phyloP scores from a whole-genome alignment of 1,140 invertebrate genomes.

The Eupristina koningsbergeri region DNA sequence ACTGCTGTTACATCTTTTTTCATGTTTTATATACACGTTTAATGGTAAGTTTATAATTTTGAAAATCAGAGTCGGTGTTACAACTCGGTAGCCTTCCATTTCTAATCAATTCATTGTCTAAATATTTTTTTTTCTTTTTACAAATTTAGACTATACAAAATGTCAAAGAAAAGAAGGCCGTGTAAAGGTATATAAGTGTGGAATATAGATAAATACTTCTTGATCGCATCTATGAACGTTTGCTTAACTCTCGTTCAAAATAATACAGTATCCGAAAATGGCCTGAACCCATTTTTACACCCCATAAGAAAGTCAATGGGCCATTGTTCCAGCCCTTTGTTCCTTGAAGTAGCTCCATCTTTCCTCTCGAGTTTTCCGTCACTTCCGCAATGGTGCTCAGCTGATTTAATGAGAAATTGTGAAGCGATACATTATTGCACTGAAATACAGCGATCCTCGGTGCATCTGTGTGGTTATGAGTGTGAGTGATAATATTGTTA shows the following conservation, averaged over 20 bases:
- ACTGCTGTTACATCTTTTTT: neutral
- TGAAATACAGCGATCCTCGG: conserved; percentile 27
- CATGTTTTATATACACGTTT: neutral
- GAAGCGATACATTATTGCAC: conserved; percentile 41
- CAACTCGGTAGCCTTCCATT: neutral
- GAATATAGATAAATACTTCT: neutral
- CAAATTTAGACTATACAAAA: neutral
- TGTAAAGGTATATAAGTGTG: neutral
- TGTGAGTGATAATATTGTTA: no score
- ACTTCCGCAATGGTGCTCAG: neutral
- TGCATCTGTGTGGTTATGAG: neutral
- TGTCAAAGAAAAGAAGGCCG: conserved; percentile 7
- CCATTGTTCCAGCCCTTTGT: conserved; percentile 36
- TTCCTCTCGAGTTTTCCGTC: no score
- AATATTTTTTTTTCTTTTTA: conserved; percentile 14
- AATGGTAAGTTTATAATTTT: neutral
- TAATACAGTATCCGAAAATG: conserved; percentile 18
- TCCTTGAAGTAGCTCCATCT: neutral
- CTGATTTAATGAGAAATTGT: conserved; percentile 49
- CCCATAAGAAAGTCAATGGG: conserved; percentile 23
- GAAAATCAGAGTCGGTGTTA: neutral
- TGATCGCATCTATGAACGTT: neutral
- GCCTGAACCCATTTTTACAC: conserved; percentile 37
- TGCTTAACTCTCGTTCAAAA: neutral
- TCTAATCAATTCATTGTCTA: neutral